These are phyloP conservation scores for Prinia subflava DNA, from an alignment of 2,113 vertebrate species.

Conservation along the genomic window DNA sequence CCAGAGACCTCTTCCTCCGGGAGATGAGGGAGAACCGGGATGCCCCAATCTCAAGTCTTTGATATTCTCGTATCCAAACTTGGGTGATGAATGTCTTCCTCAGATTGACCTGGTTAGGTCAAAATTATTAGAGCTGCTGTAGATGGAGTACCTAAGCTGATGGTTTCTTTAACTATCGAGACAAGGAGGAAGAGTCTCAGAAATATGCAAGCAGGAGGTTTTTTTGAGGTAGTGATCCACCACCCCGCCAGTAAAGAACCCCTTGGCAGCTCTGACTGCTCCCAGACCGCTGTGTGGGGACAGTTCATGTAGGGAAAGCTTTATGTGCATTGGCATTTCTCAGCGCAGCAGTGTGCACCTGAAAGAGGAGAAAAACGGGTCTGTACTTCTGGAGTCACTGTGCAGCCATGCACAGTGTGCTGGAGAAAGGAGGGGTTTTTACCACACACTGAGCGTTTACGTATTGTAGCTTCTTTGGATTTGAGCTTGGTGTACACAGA, in stretches of 20 bases:
- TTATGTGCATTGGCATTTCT: neutral
- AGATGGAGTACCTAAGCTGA: neutral
- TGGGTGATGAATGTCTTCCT: neutral
- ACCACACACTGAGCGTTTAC: neutral
- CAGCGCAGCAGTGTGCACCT: neutral
- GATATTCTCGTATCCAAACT: neutral
- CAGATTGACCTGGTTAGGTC: neutral
- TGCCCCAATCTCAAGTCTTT: fast-evolving
- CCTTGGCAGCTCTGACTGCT: neutral
- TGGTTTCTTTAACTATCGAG: neutral
- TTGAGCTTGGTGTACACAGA: neutral
- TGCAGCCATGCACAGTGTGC: fast-evolving
- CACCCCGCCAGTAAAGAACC: fast-evolving
- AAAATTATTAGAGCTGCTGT: neutral
- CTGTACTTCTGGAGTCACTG: neutral
- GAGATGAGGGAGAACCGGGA: neutral
- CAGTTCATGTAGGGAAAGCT: neutral
- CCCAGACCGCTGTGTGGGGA: neutral
- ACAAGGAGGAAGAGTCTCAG: neutral
- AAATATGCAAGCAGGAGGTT: neutral
- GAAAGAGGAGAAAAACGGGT: neutral
- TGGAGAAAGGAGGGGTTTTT: neutral
- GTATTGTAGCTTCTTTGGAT: neutral
- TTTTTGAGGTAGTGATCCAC: neutral
- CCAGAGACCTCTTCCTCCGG: neutral